A percentile compares a stretch with the other conserved stretches of the same genome.
phyloP scores from a whole-genome alignment of 1,140 invertebrate genomes.

The Plutomurus gul region DNA sequence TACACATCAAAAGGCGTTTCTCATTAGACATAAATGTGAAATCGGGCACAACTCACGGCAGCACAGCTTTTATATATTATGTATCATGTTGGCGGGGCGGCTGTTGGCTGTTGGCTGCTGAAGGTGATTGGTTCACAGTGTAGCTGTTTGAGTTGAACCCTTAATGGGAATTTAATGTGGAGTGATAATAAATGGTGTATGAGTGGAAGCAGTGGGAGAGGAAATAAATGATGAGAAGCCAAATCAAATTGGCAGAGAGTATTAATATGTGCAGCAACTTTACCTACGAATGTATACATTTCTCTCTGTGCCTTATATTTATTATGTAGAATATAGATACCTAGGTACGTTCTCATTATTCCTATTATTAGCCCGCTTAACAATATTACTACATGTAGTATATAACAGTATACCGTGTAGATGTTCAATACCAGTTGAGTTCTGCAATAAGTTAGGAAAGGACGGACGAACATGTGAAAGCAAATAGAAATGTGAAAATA shows the following conservation, averaged over 20 bases:
- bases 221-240: slow-evolving; percentile 3
- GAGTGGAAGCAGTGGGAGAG: background rate
- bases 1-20: background rate
- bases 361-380: too few species aligned
- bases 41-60: background rate
- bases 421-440: background rate
- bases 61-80: background rate
- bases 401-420: too few species aligned
- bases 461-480: background rate
- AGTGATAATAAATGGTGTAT: slow-evolving; percentile 30
- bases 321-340: too few species aligned
- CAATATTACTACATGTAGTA: too few species aligned
- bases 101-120: background rate
- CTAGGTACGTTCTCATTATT: too few species aligned
- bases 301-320: too few species aligned
- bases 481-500: slow-evolving; percentile 34
- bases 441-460: background rate
- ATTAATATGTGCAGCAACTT: too few species aligned
- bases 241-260: background rate
- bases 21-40: slow-evolving; percentile 15
- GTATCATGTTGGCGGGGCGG: background rate
- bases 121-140: background rate
- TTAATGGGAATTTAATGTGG: slow-evolving; percentile 35
- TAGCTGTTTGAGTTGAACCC: background rate
- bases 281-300: too few species aligned